Evolutionary conservation across 2,888 invertebrate species (phyloP), one percentile per base, ranked within the genome.

Genomic region (Caenorhabditis zanzibari): DNA sequence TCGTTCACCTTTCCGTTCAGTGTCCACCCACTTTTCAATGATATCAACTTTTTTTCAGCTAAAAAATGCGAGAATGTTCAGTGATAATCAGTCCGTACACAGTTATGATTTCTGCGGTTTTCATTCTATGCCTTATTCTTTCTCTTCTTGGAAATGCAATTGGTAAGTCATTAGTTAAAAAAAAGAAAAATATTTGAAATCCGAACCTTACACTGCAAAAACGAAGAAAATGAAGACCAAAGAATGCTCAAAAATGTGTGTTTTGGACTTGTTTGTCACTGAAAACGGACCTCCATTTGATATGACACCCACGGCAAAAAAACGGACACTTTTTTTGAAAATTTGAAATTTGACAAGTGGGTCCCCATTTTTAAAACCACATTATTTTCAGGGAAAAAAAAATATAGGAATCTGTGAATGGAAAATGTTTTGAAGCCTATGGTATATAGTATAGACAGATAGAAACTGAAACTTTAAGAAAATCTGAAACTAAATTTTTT

Each of bases 81-180:
- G 41, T 83, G 28, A 75, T 83, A 47, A 69, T 80, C 58, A 74
- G 58, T 19, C 63, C 81, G n/a, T 84, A 81, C 69, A 84, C 75
- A 35, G 32, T 84, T 0, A 66, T 75, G 56, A 75, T 84, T 16
- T 73, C 76, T 0, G 44, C 63, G 5, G 73, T 84, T 12, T 84
- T 81, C n/a, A 14, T 68, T 4, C 61, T 73, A 7, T 79, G 79
- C 14, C 80, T 84, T 38, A 47, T 81, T 26, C 69, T 84, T 14
- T 84, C 84, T 9, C 77, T 84, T 3, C 66, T 84, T 24, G 84
- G 84, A n/a, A 84, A 84, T 64, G 80, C 84, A 19, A 72, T 84
- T 24, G 82, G 82, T 82, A 28, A 66, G 73, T 80, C n/a, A 38
- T 68, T 52, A n/a, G 26, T 9, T 6, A 24, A 10, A 12, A 14